Base-by-base conservation (phyloP, 1,140 invertebrate species). In the Matsumurasca onukii region DNA sequence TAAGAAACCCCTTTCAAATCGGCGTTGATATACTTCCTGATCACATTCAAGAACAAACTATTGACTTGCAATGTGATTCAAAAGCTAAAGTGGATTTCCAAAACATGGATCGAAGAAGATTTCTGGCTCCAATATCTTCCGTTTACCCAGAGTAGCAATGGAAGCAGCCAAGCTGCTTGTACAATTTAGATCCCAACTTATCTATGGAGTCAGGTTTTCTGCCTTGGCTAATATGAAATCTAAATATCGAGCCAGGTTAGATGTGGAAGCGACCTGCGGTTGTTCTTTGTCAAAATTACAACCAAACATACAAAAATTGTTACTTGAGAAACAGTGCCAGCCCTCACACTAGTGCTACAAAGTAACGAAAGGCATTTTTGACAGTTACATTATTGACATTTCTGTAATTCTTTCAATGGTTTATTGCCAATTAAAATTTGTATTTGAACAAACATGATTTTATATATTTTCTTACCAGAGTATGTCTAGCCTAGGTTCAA, bases 141-240 rank as follows among this genome's bases (percentile, higher is more conserved):
- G 52, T 51, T 31, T 70, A 57, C 45, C 31, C 52, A 67, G 22
- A 70, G 24, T 61, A 55, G 22, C 69, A 31, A 69, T 55, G 48
- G 57, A 30, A 55, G 67, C 67, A 5, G 9, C 30, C 1, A 69
- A 51, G 59, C 30, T 49, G 22, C 49, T 71, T 20, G 34, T 69
- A 31, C 67, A 55, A 22, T 71, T 69, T 69, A 48, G 31, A 49
- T 63, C n/a, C n/a, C 70, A 48, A 63, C 67, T 15, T 69, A 69
- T 55, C 31, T 71, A 27, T 63, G 67, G 67, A 69, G 52, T 34
- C 48, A 20, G 70, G 61, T n/a, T 64, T 69, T 69, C 68, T 61
- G 22, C 31, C 51, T 20, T 70, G 65, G 59, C 48, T 57, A 52
- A 30, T 31, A 70, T 27, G 15, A 70, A 70, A 55, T 66, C 45